Evolutionary conservation across 2,888 invertebrate species (phyloP).

Genomic region (Conomelus anceps): DNA sequence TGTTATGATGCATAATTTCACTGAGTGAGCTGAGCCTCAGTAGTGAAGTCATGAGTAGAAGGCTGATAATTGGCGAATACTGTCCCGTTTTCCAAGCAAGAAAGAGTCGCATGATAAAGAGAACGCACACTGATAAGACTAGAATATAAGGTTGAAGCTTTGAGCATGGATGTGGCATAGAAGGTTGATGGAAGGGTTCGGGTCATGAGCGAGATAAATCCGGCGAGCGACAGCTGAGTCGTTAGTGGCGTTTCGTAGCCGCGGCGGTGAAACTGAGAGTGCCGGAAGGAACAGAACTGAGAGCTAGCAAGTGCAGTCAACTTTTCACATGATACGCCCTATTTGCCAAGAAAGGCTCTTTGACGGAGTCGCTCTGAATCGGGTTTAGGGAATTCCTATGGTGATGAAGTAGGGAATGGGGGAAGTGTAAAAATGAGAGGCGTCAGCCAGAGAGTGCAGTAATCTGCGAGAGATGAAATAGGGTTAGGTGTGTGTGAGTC

Average conservation of each 20-base stretch:
- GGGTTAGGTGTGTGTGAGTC: not conserved
- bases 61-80: too few species aligned
- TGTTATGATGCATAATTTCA: too few species aligned
- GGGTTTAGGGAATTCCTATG: too few species aligned
- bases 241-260: too few species aligned
- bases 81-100: not conserved
- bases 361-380: too few species aligned
- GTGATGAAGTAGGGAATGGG: not conserved
- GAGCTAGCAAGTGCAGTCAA: not conserved
- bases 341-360: not conserved
- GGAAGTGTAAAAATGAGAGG: constrained; percentile 2
- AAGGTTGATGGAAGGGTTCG: not conserved
- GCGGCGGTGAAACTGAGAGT: not conserved
- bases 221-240: not conserved
- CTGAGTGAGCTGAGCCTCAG: too few species aligned
- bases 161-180: not conserved
- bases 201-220: not conserved
- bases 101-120: not conserved
- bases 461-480: constrained; percentile 8
- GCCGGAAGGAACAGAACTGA: not conserved
- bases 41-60: not conserved
- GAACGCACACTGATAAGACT: not conserved
- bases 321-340: not conserved
- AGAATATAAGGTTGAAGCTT: not conserved
- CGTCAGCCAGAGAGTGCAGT: not conserved